These are phyloP conservation scores for Brachymystax lenok DNA, from an alignment of 2,797 vertebrate genomes.

Conservation along the genomic window DNA sequence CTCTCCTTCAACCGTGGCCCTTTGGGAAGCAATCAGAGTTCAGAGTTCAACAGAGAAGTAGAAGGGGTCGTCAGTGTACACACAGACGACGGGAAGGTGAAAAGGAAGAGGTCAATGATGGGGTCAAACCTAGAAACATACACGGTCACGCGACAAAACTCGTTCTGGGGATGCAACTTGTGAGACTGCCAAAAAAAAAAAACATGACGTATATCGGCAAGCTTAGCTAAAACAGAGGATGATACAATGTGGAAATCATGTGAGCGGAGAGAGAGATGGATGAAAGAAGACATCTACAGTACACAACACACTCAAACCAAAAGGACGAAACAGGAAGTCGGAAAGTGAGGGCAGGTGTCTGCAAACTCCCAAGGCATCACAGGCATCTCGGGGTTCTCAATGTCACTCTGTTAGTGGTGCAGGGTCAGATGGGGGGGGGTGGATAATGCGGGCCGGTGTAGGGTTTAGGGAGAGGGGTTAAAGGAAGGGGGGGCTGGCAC, in stretches of 20 bases:
- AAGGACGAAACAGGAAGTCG: not conserved
- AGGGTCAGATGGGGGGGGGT: not conserved
- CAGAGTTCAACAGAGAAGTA: constrained; percentile 29
- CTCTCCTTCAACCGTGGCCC: constrained; percentile 88
- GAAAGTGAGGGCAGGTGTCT: not conserved
- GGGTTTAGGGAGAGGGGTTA: not conserved
- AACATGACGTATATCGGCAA: not conserved
- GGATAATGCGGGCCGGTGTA: not conserved
- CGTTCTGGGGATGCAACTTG: not conserved
- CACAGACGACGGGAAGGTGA: not conserved
- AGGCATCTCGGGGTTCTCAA: not conserved
- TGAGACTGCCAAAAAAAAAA: not conserved
- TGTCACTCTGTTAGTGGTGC: not conserved
- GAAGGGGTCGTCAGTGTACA: not conserved
- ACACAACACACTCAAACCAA: not conserved
- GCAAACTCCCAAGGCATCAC: not conserved
- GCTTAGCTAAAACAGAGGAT: not conserved
- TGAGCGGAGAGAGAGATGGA: not conserved
- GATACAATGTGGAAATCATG: too few relatives aligned
- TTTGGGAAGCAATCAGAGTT: constrained; percentile 68
- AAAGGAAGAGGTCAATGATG: not conserved
- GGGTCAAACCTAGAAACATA: not conserved
- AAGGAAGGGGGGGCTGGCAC: not conserved
- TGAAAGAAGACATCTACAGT: not conserved
- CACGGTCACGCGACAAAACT: not conserved